Evolutionary conservation across 1,140 invertebrate species (phyloP).

Genomic region (Eumaeus atala): DNA sequence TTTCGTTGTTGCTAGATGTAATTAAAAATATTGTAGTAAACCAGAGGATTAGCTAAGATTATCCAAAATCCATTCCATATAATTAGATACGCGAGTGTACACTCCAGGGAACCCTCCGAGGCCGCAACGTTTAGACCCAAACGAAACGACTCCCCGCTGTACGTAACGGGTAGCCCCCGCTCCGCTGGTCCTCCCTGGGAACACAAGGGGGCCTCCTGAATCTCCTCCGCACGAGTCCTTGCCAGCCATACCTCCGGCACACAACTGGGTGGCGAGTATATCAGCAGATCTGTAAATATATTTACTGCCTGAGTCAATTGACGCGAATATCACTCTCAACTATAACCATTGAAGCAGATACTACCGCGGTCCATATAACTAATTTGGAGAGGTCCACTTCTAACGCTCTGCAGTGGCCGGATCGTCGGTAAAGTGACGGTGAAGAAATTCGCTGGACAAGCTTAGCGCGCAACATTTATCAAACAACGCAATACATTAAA

Average conservation of each 20-base stretch:
- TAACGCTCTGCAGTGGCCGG: too few species aligned
- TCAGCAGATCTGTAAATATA: constrained; percentile 35
- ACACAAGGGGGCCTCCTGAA: constrained; percentile 81
- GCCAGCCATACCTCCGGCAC: constrained; percentile 74
- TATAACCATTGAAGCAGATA: too few species aligned
- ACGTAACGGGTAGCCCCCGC: constrained; percentile 56
- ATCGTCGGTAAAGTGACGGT: too few species aligned
- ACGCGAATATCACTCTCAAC: too few species aligned
- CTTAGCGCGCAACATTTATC: too few species aligned
- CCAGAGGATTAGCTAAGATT: constrained; percentile 58
- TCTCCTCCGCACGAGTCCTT: constrained; percentile 80
- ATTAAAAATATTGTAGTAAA: too few species aligned
- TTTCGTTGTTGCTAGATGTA: too few species aligned
- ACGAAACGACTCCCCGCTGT: constrained; percentile 81
- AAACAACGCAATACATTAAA: too few species aligned
- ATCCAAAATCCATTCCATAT: constrained; percentile 80
- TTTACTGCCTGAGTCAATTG: background rate
- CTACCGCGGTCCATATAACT: too few species aligned
- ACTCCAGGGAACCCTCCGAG: constrained; percentile 76
- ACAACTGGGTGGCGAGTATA: constrained; percentile 75
- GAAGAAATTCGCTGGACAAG: too few species aligned
- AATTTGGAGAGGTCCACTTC: too few species aligned
- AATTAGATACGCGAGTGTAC: constrained; percentile 76
- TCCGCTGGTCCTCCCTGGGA: constrained; percentile 35
- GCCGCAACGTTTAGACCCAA: constrained; percentile 78